A percentile compares a stretch with the other conserved stretches of the same genome.
phyloP scores from a whole-genome alignment of 2,888 invertebrate genomes.

The Macrophya alboannulata region DNA sequence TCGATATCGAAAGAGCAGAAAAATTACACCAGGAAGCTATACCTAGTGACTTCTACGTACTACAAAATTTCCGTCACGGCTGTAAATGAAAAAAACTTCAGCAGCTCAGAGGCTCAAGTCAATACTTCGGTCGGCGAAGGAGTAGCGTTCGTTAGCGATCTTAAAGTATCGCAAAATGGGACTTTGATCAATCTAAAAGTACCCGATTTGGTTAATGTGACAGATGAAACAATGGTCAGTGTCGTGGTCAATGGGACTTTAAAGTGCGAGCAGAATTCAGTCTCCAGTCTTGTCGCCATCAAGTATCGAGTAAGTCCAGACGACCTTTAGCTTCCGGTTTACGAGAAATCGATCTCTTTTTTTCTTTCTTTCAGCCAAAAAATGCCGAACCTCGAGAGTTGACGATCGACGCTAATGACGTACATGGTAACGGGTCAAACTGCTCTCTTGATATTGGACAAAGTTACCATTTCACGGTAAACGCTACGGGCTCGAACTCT shows the following conservation, averaged over 20 bases:
- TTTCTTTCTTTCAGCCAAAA: background rate
- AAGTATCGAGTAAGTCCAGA: background rate
- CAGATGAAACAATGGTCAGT: background rate
- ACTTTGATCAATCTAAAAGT: background rate
- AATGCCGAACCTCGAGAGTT: too few species aligned
- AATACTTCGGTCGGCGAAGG: background rate
- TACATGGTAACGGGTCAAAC: background rate
- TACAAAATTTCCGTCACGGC: conserved; percentile 2
- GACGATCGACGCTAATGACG: background rate
- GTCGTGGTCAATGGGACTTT: background rate
- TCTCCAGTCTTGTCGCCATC: background rate
- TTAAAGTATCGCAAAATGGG: background rate
- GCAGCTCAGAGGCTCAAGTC: background rate
- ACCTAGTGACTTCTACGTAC: background rate
- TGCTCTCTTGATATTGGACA: background rate
- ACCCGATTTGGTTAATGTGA: background rate
- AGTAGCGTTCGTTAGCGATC: background rate
- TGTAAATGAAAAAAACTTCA: background rate
- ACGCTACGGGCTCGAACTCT: background rate
- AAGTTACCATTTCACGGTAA: background rate
- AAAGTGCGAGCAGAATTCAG: background rate
- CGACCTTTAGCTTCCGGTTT: background rate
- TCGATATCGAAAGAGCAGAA: background rate
- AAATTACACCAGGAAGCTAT: background rate
- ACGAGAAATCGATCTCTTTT: background rate